Conservation (phyloP, 1,140 invertebrate genomes). For the Episyrphus balteatus region DNA sequence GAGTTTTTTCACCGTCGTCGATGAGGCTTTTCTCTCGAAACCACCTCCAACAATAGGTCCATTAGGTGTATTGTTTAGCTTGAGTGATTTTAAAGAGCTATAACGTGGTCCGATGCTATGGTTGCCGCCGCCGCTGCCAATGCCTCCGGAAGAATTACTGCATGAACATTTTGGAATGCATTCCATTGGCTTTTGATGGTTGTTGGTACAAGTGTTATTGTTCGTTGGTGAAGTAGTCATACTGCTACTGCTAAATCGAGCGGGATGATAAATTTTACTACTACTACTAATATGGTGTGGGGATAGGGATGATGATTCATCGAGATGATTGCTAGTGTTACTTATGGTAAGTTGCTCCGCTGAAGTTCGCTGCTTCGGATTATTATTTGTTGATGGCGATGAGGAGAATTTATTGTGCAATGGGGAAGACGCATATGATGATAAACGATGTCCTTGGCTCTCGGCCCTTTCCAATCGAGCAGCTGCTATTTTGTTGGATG, state of each 20-base stretch:
- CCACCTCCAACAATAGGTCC: too few species aligned
- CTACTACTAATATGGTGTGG: background rate
- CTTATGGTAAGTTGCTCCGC: background rate
- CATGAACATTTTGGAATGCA: slow-evolving; percentile 1
- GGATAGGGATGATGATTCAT: background rate
- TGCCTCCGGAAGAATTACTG: background rate
- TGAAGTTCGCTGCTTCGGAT: background rate
- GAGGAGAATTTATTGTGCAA: background rate
- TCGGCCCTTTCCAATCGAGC: slow-evolving; percentile 1
- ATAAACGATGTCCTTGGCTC: slow-evolving; percentile 1
- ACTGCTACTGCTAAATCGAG: background rate
- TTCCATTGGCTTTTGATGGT: background rate
- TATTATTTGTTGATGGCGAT: background rate
- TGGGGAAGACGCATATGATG: background rate
- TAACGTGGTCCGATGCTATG: too few species aligned
- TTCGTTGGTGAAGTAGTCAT: background rate
- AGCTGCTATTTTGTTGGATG: too few species aligned
- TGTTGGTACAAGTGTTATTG: background rate
- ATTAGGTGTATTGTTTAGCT: too few species aligned
- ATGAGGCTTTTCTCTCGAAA: too few species aligned
- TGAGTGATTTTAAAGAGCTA: too few species aligned
- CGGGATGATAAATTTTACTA: too few species aligned
- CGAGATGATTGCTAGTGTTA: background rate
- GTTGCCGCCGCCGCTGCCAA: background rate
- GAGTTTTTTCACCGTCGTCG: too few species aligned